These are phyloP conservation scores for Luperina testacea DNA, from an alignment of 2,888 invertebrate genomes.

Conservation along the genomic window DNA sequence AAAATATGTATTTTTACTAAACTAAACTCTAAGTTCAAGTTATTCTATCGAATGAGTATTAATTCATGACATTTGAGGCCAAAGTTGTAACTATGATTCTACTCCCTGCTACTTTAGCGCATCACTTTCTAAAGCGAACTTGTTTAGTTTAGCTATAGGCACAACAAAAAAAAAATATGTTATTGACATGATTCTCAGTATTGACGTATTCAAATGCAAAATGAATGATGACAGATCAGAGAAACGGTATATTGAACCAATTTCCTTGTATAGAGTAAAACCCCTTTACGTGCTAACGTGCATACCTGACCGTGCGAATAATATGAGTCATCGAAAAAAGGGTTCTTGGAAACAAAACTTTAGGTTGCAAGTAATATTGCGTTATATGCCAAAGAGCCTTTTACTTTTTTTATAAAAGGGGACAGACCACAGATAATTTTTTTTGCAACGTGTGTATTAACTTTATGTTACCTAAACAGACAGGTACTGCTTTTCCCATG, in stretches of 20 bases:
- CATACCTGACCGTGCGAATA: constrained; percentile 72
- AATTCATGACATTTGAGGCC: neutral
- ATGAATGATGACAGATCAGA: constrained; percentile 50
- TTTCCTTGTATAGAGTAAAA: constrained; percentile 75
- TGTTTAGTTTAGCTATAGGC: neutral
- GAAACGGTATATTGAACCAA: constrained; percentile 68
- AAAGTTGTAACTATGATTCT: neutral
- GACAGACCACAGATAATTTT: neutral
- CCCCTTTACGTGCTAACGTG: constrained; percentile 69
- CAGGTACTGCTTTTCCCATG: neutral
- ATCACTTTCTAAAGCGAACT: neutral
- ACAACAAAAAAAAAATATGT: neutral
- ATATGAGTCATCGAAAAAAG: constrained; percentile 79
- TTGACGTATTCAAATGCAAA: constrained; percentile 11
- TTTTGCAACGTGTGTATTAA: neutral
- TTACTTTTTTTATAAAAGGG: constrained; percentile 19
- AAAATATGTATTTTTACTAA: too few relatives aligned
- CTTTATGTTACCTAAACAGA: neutral
- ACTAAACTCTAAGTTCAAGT: neutral
- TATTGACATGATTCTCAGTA: constrained; percentile 26
- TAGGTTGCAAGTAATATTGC: constrained; percentile 13
- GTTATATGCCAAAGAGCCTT: constrained; percentile 10
- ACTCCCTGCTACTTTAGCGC: too few relatives aligned
- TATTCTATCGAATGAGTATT: neutral
- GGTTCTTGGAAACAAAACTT: constrained; percentile 70